Percentiles rank a stretch among this genome's conserved stretches.
Evolutionary conservation across 1,140 invertebrate genomes (phyloP).

Genomic region (Brachionus koreanus): DNA sequence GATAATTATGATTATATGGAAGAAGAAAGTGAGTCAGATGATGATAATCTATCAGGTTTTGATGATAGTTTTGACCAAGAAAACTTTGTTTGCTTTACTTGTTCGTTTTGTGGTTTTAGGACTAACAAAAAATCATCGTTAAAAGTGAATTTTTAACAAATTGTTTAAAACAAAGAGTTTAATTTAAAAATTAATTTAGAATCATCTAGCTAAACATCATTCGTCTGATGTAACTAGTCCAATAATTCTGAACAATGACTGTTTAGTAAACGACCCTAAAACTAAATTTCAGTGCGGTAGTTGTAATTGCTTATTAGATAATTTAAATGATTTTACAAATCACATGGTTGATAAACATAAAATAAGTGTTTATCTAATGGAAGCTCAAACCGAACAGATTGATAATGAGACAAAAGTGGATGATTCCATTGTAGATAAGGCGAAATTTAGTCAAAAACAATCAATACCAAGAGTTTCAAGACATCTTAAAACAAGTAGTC

Average conservation of each 20-base stretch:
- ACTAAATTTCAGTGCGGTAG: conserved; percentile 31
- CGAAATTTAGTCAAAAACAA: neutral
- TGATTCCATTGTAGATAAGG: neutral
- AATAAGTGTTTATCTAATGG: conserved; percentile 26
- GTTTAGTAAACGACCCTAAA: neutral
- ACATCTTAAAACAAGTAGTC: neutral
- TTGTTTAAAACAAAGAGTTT: neutral
- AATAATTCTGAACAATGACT: neutral
- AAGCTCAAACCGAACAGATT: neutral
- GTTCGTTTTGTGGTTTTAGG: conserved; percentile 5
- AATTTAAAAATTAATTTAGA: neutral
- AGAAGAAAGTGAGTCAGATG: neutral
- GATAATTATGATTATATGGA: conserved; percentile 19
- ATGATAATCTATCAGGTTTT: neutral
- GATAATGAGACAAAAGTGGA: neutral
- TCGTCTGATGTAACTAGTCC: conserved; percentile 13
- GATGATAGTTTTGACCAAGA: neutral
- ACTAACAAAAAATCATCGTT: neutral
- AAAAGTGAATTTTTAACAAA: neutral
- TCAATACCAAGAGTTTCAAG: neutral
- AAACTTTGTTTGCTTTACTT: neutral
- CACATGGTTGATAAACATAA: conserved; percentile 24
- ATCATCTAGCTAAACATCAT: neutral
- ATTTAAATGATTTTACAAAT: neutral
- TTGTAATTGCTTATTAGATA: conserved; percentile 24